Evolutionary conservation across 1,140 invertebrate species (phyloP), one percentile per base, ranked within the genome.

Genomic region (Drosophila albomicans): DNA sequence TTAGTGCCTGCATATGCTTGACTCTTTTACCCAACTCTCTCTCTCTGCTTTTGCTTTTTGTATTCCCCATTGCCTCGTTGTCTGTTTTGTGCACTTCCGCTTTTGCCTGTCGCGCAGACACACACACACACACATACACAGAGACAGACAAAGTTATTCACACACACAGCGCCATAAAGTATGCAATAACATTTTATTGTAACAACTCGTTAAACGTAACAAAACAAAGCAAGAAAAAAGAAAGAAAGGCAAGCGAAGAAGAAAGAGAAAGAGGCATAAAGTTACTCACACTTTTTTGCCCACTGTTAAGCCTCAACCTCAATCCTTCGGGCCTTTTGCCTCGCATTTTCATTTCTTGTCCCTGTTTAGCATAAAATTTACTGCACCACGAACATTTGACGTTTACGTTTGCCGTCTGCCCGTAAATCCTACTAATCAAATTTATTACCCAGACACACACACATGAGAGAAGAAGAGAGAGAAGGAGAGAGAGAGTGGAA

Each of bases 391-490:
- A 88, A 70, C 80, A 77, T 88, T 87, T 89, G 85, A 78, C 80
- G 85, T 75, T 84, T 78, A 76, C 76, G 76, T 78, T 25, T 75
- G 70, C 84, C 81, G 64, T 77, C 71, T 54, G 70, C 74, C 61
- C 85, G 85, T 88, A 85, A 88, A 88, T 88, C 85, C 85, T 75
- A 76, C 84, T 88, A 88, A 88, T 88, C 85, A 88, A 88, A 88
- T 88, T 88, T 88, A 88, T 88, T 88, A 85, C 85, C 77, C 51
- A 81, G 66, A 81, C 63, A 74, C 64, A 64, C 61, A 71, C 73
- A 72, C 7, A 62, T 61, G 68, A 13, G 54, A n/a, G 54, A 25
- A 62, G 41, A 48, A 5, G 11, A 16, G 8, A 13, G 7, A 52
- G 25, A 32, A 2, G 2, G 30, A 25, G 20, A 0, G 15, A 15